phyloP scores from a whole-genome alignment of 2,797 vertebrate species.

The Hozukius guyotensis region DNA sequence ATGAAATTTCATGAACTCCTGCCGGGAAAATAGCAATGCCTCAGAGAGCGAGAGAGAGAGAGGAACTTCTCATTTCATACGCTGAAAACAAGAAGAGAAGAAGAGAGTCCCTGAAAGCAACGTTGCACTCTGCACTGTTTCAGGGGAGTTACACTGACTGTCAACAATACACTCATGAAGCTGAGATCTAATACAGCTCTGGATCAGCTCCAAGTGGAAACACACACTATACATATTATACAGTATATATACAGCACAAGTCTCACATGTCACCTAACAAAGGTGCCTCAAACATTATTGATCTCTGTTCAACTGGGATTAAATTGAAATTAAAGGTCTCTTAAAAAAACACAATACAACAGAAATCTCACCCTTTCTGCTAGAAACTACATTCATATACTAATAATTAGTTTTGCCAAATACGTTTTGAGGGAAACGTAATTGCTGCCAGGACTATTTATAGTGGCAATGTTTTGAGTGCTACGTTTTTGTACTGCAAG shows the following conservation, averaged over 20 bases:
- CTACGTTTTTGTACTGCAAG: too few relatives aligned
- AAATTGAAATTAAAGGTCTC: too few relatives aligned
- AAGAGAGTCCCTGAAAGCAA: slow-evolving; percentile 7
- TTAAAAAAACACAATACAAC: too few relatives aligned
- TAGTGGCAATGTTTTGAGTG: too few relatives aligned
- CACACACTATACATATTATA: neutral
- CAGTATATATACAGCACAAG: neutral
- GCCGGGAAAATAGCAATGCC: slow-evolving; percentile 18
- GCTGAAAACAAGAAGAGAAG: neutral
- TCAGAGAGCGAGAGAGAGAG: slow-evolving; percentile 9
- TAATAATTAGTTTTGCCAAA: too few relatives aligned
- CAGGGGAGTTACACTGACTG: neutral
- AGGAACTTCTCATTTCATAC: slow-evolving; percentile 21
- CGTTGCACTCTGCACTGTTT: neutral
- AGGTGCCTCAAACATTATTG: neutral
- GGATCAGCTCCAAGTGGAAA: neutral
- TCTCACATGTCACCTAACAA: neutral
- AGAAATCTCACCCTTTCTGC: too few relatives aligned
- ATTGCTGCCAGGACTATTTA: too few relatives aligned
- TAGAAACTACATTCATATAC: too few relatives aligned
- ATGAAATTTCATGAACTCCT: slow-evolving; percentile 44
- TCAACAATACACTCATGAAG: slow-evolving; percentile 2
- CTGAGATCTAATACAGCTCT: slow-evolving; percentile 22
- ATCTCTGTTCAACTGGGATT: neutral
- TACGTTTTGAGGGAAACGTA: too few relatives aligned